These are phyloP conservation scores for Phyllostomus discolor DNA, from an alignment of 2,113 vertebrate species.

Conservation along the genomic window DNA sequence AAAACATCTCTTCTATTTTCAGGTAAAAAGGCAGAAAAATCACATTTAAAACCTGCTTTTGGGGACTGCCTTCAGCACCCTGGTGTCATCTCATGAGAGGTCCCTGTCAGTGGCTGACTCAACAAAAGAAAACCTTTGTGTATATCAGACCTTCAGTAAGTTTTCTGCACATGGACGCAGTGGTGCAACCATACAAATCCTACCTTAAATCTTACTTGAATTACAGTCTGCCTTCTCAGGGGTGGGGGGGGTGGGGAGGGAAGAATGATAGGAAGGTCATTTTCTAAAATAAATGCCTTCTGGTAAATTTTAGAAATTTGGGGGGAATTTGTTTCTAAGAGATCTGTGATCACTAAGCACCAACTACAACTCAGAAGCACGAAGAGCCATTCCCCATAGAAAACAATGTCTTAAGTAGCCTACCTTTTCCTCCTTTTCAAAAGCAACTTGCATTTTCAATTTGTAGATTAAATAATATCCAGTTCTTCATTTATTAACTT, in stretches of 20 bases:
- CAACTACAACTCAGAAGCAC: background rate
- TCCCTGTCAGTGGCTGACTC: background rate
- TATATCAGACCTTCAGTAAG: background rate
- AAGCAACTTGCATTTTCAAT: background rate
- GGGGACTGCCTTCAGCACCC: background rate
- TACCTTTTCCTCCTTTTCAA: background rate
- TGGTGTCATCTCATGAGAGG: background rate
- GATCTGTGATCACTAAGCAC: background rate
- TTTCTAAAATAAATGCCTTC: background rate
- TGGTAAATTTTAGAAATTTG: background rate
- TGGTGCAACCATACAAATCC: background rate
- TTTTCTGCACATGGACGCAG: background rate
- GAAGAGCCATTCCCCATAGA: background rate
- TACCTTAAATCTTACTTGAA: background rate
- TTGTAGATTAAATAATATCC: conserved; percentile 6
- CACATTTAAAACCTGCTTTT: background rate
- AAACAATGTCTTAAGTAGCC: background rate
- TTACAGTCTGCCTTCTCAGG: background rate
- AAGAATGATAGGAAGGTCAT: background rate
- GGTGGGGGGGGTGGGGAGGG: too few species aligned
- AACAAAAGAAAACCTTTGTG: background rate
- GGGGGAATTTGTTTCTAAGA: background rate
- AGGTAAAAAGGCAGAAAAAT: background rate
- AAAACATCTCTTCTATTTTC: background rate
- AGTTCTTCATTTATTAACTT: conserved; percentile 19